A percentile compares a stretch with the other conserved stretches of the same genome.
Conservation (phyloP, 2,888 invertebrate genomes). For the Drosophila kambysellisi region DNA sequence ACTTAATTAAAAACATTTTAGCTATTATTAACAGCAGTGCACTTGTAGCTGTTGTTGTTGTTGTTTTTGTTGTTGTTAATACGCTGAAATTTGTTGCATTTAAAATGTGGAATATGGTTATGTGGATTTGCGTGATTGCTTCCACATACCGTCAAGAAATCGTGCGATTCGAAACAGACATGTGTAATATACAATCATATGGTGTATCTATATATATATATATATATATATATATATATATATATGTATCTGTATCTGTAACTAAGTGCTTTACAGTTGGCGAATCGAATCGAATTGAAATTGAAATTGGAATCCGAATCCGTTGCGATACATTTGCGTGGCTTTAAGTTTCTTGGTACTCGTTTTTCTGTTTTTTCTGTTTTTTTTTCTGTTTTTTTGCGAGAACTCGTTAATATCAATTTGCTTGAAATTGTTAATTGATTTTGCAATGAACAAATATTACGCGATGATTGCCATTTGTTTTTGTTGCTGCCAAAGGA, state of each 20-base stretch:
- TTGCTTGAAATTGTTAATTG: constrained; percentile 82
- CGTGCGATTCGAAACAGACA: constrained; percentile 45
- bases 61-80: constrained; percentile 44
- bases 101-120: constrained; percentile 54
- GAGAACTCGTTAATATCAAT: constrained; percentile 82
- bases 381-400: constrained; percentile 30
- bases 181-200: constrained; percentile 1
- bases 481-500: constrained; percentile 23
- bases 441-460: constrained; percentile 82
- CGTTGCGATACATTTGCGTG: constrained; percentile 50
- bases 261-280: constrained; percentile 39
- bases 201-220: constrained; percentile 2
- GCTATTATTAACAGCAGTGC: constrained; percentile 72
- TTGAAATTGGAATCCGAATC: constrained; percentile 45
- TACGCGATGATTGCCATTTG: constrained; percentile 68
- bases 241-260: constrained; percentile 16
- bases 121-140: constrained; percentile 70
- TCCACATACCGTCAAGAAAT: constrained; percentile 60
- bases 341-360: constrained; percentile 51
- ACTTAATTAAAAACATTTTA: constrained; percentile 80
- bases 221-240: constrained; percentile 8
- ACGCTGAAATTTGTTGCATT: constrained; percentile 55
- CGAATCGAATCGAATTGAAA: constrained; percentile 36
- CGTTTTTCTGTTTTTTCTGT: not conserved
- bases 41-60: constrained; percentile 37